Evolutionary conservation across 2,113 vertebrate genomes (phyloP), one percentile per base, ranked within the genome.

Genomic region (Saccopteryx bilineata): DNA sequence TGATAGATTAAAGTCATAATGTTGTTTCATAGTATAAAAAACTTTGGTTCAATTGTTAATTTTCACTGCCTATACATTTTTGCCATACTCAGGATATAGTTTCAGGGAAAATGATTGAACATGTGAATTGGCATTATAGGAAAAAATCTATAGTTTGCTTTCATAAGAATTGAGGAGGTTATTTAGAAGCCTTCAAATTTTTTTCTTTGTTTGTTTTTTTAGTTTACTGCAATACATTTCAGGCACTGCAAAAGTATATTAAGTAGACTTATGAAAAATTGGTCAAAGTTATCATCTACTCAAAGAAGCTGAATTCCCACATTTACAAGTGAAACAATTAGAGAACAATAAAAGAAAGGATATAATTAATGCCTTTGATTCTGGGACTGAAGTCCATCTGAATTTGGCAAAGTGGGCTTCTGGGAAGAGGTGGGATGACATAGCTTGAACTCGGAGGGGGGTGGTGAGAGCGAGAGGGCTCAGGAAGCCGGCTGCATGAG

Each of bases 251-350:
- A 46, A 60, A 71, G 23, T 23, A 33, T 58, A 31, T 78, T 90
- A 61, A 60, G 11, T n/a, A 74, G 17, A 79, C 26, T 86, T 87
- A 33, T 19, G 63, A 46, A 84, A 78, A 95, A 52, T 19, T 39
- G 31, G 46, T 19, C 33, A 72, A 56, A 65, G 9, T 72, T 89
- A 81, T 26, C 82, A 31, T 69, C 24, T 74, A 4, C 46, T 81
- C 66, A 81, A 54, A 46, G 65, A 84, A 94, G 66, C 33, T 95
- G 50, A 26, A 80, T 52, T 81, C 74, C 58, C 33, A 82, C 33
- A 82, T 72, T 94, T 84, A 17, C 33, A 9, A 79, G 15, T 88
- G 58, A 92, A 95, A 90, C 48, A 83, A 50, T 28, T 95, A 56
- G 69, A 96, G 68, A 69, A 63, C 10, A 58, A 46, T 33, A 63